Percentiles rank a stretch among this genome's conserved stretches.
phyloP scores from a whole-genome alignment of 2,113 vertebrate species.

The Pantherophis guttatus region DNA sequence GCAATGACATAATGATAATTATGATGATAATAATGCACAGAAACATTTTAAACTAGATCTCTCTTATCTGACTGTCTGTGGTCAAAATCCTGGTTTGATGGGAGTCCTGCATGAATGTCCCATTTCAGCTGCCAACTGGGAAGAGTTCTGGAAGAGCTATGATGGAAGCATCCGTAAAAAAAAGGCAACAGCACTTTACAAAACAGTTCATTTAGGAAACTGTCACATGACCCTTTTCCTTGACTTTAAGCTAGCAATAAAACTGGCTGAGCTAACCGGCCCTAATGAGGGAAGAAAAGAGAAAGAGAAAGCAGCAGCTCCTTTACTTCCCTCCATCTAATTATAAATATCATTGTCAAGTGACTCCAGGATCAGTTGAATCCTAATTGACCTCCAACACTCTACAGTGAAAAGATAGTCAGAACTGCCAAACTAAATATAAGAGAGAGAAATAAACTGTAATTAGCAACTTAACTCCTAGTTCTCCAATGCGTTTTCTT shows the following conservation, averaged over 20 bases:
- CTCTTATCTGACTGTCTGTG: constrained; percentile 6
- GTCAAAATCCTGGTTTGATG: not conserved
- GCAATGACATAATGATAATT: not conserved
- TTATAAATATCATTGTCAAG: constrained; percentile 55
- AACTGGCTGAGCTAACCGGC: constrained; percentile 43
- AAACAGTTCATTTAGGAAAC: constrained; percentile 57
- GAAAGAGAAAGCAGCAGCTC: constrained; percentile 47
- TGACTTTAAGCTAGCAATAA: constrained; percentile 66
- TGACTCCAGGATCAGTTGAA: constrained; percentile 49
- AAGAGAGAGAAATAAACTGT: constrained; percentile 32
- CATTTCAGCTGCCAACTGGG: constrained; percentile 28
- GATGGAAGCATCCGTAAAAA: constrained; percentile 28
- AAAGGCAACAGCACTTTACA: constrained; percentile 46
- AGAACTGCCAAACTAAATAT: constrained; percentile 49
- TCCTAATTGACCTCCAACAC: constrained; percentile 52
- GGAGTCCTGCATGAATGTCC: constrained; percentile 10
- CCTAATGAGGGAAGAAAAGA: constrained; percentile 60
- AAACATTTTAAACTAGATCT: not conserved
- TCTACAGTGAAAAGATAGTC: constrained; percentile 37
- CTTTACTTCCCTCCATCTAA: constrained; percentile 51
- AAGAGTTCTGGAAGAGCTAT: constrained; percentile 5
- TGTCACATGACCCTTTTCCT: constrained; percentile 55
- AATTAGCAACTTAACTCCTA: constrained; percentile 45
- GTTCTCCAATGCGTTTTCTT: constrained; percentile 41
- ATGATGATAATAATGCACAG: not conserved